phyloP scores from a whole-genome alignment of 1,140 invertebrate genomes.

The Scaptomyza hsui region DNA sequence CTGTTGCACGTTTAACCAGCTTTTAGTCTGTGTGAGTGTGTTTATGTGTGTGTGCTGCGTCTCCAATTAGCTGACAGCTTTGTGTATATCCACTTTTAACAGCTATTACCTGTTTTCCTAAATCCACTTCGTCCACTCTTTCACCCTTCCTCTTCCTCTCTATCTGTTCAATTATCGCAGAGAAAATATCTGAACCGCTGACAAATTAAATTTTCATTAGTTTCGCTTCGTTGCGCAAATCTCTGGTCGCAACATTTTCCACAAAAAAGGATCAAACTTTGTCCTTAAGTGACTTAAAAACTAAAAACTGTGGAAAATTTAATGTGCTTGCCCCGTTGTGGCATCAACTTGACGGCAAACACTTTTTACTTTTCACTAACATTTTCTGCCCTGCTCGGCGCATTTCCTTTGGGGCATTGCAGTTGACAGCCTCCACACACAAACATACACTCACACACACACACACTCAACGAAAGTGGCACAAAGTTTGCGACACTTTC shows the following conservation, averaged over 20 bases:
- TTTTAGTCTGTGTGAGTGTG: slow-evolving; percentile 8
- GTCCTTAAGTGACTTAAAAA: slow-evolving; percentile 77
- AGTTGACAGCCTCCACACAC: slow-evolving; percentile 67
- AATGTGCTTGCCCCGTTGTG: slow-evolving; percentile 69
- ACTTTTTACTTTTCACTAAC: slow-evolving; percentile 74
- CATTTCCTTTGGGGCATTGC: slow-evolving; percentile 80
- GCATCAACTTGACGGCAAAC: slow-evolving; percentile 72
- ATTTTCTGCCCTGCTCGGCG: slow-evolving; percentile 69
- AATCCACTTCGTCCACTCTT: neutral
- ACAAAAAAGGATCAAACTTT: slow-evolving; percentile 50
- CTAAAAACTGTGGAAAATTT: slow-evolving; percentile 76
- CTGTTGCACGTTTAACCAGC: slow-evolving; percentile 25
- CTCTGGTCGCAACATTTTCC: slow-evolving; percentile 28
- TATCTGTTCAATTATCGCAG: neutral
- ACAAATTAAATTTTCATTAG: slow-evolving; percentile 79
- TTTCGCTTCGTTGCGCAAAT: slow-evolving; percentile 42
- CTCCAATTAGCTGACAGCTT: slow-evolving; percentile 46
- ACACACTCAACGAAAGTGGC: slow-evolving; percentile 68
- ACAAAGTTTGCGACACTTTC: slow-evolving; percentile 77
- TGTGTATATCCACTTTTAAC: slow-evolving; percentile 7
- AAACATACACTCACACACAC: slow-evolving; percentile 9
- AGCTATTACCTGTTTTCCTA: slow-evolving; percentile 3
- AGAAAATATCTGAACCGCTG: slow-evolving; percentile 29
- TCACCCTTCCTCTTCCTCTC: neutral
- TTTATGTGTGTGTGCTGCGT: neutral